Evolutionary conservation across 2,113 vertebrate genomes (phyloP).

Genomic region (Rafetus swinhoei): DNA sequence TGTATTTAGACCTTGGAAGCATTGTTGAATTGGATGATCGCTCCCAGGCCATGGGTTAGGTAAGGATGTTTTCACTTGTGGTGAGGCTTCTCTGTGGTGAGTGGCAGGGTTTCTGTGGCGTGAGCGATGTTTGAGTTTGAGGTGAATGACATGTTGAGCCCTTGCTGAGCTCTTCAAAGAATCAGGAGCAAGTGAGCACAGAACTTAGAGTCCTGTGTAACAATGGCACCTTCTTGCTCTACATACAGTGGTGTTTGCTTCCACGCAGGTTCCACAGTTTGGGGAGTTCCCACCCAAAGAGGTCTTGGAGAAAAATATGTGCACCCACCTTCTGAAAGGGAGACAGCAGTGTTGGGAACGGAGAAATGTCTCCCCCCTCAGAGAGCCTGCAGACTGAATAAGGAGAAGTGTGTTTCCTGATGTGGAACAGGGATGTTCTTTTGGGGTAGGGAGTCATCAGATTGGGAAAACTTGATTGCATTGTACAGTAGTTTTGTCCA

Average conservation of each 20-base stretch:
- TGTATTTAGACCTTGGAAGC: not conserved
- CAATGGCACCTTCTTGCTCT: not conserved
- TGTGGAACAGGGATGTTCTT: not conserved
- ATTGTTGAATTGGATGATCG: not conserved
- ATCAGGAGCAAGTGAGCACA: too few species aligned
- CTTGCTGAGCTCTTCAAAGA: not conserved
- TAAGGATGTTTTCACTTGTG: not conserved
- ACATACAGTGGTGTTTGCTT: not conserved
- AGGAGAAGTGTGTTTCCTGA: not conserved
- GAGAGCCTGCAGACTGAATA: not conserved
- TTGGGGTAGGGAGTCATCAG: not conserved
- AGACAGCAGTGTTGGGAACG: not conserved
- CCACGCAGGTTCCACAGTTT: rapidly evolving
- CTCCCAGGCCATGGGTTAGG: not conserved
- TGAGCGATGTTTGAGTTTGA: not conserved
- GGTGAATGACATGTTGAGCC: not conserved
- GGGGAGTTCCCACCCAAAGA: not conserved
- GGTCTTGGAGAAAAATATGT: not conserved
- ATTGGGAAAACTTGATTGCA: not conserved
- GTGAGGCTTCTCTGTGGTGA: not conserved
- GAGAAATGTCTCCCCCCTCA: not conserved
- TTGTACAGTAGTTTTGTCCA: not conserved
- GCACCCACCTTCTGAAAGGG: not conserved
- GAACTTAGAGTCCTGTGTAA: not conserved
- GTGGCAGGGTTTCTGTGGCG: not conserved